Conservation (phyloP, 2,797 vertebrate species). For the Varecia variegata region DNA sequence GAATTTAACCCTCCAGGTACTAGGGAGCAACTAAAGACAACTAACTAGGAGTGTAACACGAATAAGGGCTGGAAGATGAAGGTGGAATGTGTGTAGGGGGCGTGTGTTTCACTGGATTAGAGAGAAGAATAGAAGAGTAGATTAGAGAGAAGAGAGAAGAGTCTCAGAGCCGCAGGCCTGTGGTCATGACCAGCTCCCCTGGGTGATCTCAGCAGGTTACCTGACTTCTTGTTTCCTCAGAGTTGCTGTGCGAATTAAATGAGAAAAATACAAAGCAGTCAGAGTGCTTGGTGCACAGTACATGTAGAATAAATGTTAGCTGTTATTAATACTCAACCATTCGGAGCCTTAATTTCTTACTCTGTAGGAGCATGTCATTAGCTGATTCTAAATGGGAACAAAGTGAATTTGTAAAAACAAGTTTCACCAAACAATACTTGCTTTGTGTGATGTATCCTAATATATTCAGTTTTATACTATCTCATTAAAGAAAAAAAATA, state of each 20-base stretch:
- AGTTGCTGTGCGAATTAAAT: background rate
- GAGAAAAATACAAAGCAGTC: background rate
- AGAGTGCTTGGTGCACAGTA: background rate
- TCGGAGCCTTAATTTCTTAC: background rate
- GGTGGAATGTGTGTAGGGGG: accelerated
- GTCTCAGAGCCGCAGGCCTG: background rate
- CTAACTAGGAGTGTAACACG: accelerated
- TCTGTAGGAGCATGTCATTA: background rate
- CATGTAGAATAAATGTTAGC: too few relatives aligned
- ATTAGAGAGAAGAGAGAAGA: background rate
- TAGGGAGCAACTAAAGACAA: background rate
- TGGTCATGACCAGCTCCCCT: background rate
- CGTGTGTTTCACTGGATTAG: accelerated
- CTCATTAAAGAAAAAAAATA: background rate
- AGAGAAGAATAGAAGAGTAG: background rate
- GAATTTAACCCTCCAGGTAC: background rate
- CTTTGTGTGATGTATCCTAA: background rate
- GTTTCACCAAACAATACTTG: background rate
- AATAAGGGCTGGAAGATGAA: background rate
- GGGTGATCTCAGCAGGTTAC: background rate
- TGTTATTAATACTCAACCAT: background rate
- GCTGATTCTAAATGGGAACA: background rate
- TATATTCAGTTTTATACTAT: background rate
- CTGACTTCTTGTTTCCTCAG: background rate
- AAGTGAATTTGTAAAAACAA: background rate